A percentile compares a stretch with the other conserved stretches of the same genome.
phyloP scores from a whole-genome alignment of 1,140 invertebrate species.

The Drosophila aff. region DNA sequence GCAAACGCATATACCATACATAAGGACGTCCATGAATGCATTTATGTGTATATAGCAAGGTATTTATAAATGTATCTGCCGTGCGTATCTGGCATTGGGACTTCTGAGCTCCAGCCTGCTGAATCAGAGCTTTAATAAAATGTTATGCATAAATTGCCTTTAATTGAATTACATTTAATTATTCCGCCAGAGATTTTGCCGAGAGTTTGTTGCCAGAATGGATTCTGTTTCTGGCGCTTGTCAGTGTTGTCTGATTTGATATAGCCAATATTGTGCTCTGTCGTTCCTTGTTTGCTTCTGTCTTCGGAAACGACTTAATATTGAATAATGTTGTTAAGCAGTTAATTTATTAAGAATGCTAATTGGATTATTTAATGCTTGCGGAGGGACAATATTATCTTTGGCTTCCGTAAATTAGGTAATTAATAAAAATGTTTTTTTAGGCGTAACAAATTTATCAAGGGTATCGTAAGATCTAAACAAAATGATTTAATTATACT shows the following conservation, averaged over 20 bases:
- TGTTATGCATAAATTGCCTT: constrained; percentile 58
- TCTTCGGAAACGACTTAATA: not conserved
- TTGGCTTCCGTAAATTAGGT: not conserved
- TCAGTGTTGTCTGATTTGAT: constrained; percentile 38
- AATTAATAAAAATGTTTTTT: not conserved
- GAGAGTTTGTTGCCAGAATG: constrained; percentile 6
- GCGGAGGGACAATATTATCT: not conserved
- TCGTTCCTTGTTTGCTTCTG: not conserved
- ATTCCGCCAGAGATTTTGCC: constrained; percentile 21
- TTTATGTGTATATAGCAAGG: constrained; percentile 1
- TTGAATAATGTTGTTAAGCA: constrained; percentile 11
- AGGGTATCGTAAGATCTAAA: not conserved
- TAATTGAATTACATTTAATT: constrained; percentile 60
- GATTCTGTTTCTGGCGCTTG: constrained; percentile 17
- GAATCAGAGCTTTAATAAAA: constrained; percentile 42
- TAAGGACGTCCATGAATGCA: constrained; percentile 17
- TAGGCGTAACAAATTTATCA: not conserved
- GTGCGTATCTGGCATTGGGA: constrained; percentile 32
- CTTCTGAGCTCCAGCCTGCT: constrained; percentile 11
- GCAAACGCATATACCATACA: constrained; percentile 41
- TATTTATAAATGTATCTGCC: constrained; percentile 5
- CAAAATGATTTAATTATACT: too few relatives aligned
- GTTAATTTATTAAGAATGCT: not conserved
- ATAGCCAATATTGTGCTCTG: constrained; percentile 30
- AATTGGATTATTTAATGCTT: constrained; percentile 14